phyloP scores from a whole-genome alignment of 2,888 invertebrate species.

The Spodoptera picta region DNA sequence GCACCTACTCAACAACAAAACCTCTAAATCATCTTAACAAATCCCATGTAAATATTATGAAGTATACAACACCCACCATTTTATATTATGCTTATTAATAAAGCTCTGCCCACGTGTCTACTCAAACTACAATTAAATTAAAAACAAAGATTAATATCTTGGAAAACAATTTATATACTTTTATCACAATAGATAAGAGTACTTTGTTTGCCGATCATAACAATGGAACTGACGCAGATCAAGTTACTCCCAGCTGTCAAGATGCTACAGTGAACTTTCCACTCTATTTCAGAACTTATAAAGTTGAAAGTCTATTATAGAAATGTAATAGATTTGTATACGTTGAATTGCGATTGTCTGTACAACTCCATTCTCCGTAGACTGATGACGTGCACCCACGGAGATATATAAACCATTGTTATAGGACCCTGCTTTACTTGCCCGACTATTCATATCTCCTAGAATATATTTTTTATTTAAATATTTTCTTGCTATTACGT shows the following conservation, averaged over 20 bases:
- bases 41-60: no score
- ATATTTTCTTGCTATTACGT: no score
- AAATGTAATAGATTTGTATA: no score
- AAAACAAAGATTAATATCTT: constrained; percentile 59
- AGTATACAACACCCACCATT: no score
- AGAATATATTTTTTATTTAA: not conserved
- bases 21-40: no score
- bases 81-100: constrained; percentile 1
- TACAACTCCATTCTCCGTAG: constrained; percentile 60
- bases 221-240: constrained; percentile 22
- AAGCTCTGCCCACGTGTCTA: constrained; percentile 21
- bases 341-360: not conserved
- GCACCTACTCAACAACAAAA: no score
- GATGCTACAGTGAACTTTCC: no score
- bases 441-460: not conserved
- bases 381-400: constrained; percentile 74
- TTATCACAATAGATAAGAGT: constrained; percentile 61
- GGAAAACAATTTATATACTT: constrained; percentile 60
- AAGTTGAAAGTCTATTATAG: no score
- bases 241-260: no score
- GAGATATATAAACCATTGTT: constrained; percentile 53
- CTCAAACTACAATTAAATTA: constrained; percentile 28
- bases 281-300: no score
- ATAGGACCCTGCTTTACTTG: constrained; percentile 43
- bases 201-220: constrained; percentile 69